Evolutionary conservation across 2,113 vertebrate genomes (phyloP).

Genomic region (Actenoides lindsayi): DNA sequence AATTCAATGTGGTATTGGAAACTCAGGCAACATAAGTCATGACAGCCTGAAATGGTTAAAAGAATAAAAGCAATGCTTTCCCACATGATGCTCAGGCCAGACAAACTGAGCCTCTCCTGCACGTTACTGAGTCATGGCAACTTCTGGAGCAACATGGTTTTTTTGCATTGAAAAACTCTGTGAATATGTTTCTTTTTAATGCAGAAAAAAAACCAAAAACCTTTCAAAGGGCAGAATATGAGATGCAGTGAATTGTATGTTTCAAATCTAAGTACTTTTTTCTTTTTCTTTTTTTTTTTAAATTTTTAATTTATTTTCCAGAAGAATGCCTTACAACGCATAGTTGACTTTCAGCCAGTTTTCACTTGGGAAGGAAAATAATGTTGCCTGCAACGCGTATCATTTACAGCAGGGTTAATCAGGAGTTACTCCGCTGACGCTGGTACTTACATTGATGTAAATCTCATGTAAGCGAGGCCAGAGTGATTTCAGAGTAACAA

Average conservation of each 20-base stretch:
- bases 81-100: neutral
- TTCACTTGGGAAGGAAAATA: neutral
- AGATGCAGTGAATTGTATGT: neutral
- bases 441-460: neutral
- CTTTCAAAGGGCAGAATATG: neutral
- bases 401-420: slow-evolving; percentile 17
- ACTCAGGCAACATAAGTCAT: neutral
- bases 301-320: too few relatives aligned
- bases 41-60: neutral
- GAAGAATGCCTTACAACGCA: neutral
- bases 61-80: neutral
- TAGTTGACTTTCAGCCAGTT: neutral
- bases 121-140: neutral
- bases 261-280: neutral
- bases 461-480: neutral
- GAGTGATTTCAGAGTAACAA: slow-evolving; percentile 41
- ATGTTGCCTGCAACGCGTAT: neutral
- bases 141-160: neutral
- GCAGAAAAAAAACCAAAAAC: neutral
- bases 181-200: neutral
- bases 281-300: too few relatives aligned
- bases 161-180: neutral
- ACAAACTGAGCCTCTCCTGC: neutral
- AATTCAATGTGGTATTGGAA: neutral
- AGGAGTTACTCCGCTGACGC: neutral